Evolutionary conservation across 2,113 vertebrate species (phyloP), one percentile per base, ranked within the genome.

Genomic region (Sapajus apella): DNA sequence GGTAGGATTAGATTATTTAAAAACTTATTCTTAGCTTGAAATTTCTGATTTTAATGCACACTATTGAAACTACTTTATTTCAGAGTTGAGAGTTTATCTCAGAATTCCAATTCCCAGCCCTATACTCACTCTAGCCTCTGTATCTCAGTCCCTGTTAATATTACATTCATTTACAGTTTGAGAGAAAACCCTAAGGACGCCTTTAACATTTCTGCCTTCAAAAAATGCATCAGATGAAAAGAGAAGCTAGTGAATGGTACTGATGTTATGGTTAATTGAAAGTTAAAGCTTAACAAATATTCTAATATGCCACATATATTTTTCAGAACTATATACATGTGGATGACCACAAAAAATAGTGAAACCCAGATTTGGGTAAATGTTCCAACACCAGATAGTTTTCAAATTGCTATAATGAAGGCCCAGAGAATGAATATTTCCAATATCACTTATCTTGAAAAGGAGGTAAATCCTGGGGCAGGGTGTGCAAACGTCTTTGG

Each of bases 1-100:
- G 3, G 12, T 35, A 77, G 25, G 25, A 84, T 91, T 75, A 83
- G 55, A 70, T 92, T 91, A 70, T 73, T 92, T 95, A 84, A 64
- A 88, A 97, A 32, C 20, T 87, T 87, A 73, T 61, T 88, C 94
- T 96, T 85, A 91, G 76, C 93, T 97, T 90, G 66, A 93, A 82
- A 32, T 81, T 37, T 70, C 64, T 86, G 23, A 80, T 64, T 75
- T 83, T 37, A 94, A 58, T 87, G 43, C 4, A 93, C 21, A 55
- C 23, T 79, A 25, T 76, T 83, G 79, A 75, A 47, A 91, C 21
- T 55, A 75, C 82, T 93, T 89, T 81, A 91, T 91, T 89, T 96
- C 35, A 83, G 86, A 89, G 35, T 32, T 84, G 76, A 91, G 77
- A 87, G 58, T 83, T 91, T 82, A 89, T 56, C 68, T 88, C 35